These are phyloP conservation scores for Calephelis nemesis DNA, from an alignment of 1,140 invertebrate species.

Conservation along the genomic window DNA sequence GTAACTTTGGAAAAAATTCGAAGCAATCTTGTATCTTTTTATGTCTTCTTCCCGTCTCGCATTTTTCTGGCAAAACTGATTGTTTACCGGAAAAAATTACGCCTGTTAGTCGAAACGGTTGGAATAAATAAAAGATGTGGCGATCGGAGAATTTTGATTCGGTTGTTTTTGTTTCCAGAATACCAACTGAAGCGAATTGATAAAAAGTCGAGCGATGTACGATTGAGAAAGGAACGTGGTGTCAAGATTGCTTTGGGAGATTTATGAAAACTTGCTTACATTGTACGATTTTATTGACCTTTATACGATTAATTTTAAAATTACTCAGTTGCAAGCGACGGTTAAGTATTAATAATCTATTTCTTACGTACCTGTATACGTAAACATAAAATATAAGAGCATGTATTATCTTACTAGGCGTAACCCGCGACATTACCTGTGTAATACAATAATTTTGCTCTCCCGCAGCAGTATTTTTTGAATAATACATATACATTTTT, in stretches of 20 bases:
- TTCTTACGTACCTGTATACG: too few relatives aligned
- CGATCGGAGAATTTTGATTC: slow-evolving; percentile 73
- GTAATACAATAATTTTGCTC: too few relatives aligned
- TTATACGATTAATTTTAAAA: background rate
- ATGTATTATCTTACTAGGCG: too few relatives aligned
- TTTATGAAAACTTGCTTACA: slow-evolving; percentile 53
- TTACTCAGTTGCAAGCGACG: too few relatives aligned
- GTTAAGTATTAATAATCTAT: too few relatives aligned
- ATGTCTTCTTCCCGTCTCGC: slow-evolving; percentile 69
- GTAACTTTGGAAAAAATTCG: slow-evolving; percentile 53
- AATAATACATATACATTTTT: too few relatives aligned
- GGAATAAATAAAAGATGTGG: slow-evolving; percentile 75
- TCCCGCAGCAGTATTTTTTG: too few relatives aligned
- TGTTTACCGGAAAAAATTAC: slow-evolving; percentile 79
- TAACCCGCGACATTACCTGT: too few relatives aligned
- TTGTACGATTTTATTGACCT: slow-evolving; percentile 18
- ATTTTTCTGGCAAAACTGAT: slow-evolving; percentile 77
- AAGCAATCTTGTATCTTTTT: slow-evolving; percentile 60
- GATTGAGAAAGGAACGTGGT: slow-evolving; percentile 70
- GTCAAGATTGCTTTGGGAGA: slow-evolving; percentile 51
- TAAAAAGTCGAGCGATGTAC: slow-evolving; percentile 64
- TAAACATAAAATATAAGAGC: too few relatives aligned
- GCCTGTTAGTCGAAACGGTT: slow-evolving; percentile 70
- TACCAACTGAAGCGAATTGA: slow-evolving; percentile 49
- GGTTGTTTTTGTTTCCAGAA: slow-evolving; percentile 60